A percentile compares a stretch with the other conserved stretches of the same genome.
Evolutionary conservation across 2,797 vertebrate genomes (phyloP).

Genomic region (Menidia menidia): DNA sequence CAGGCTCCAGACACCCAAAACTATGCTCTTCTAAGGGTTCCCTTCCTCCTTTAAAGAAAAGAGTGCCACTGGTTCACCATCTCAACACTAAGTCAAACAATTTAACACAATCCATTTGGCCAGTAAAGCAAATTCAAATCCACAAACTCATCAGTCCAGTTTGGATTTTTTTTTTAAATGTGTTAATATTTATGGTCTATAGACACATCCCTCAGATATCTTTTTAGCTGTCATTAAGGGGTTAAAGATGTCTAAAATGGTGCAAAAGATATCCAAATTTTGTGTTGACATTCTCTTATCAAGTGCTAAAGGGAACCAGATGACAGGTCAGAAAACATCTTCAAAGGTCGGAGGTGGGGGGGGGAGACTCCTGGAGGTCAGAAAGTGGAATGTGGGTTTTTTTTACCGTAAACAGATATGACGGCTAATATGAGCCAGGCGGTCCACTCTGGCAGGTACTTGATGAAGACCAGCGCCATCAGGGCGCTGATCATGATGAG

Average conservation of each 20-base stretch:
- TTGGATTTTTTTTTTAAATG: conserved; percentile 9
- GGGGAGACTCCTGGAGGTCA: conserved; percentile 4
- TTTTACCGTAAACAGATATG: conserved; percentile 97
- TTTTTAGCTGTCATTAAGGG: too few species aligned
- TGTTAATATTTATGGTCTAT: conserved; percentile 6
- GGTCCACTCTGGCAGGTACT: conserved; percentile 98
- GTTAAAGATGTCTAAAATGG: neutral
- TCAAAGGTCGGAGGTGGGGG: neutral
- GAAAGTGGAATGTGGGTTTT: neutral
- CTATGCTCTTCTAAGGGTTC: neutral
- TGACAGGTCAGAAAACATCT: conserved; percentile 13
- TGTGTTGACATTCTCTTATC: neutral
- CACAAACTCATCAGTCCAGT: neutral
- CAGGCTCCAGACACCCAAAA: neutral
- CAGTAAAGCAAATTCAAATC: too few species aligned
- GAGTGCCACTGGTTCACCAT: neutral
- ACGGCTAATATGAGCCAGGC: conserved; percentile 98
- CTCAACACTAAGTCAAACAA: neutral
- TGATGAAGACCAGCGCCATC: conserved; percentile 99
- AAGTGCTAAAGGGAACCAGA: conserved; percentile 29
- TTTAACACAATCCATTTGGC: neutral
- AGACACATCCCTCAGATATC: conserved; percentile 26
- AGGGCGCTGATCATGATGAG: conserved; percentile 99
- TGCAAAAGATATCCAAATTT: neutral
- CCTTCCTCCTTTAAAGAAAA: neutral